Conservation (phyloP, 2,888 invertebrate species). For the Brenthis hecate region DNA sequence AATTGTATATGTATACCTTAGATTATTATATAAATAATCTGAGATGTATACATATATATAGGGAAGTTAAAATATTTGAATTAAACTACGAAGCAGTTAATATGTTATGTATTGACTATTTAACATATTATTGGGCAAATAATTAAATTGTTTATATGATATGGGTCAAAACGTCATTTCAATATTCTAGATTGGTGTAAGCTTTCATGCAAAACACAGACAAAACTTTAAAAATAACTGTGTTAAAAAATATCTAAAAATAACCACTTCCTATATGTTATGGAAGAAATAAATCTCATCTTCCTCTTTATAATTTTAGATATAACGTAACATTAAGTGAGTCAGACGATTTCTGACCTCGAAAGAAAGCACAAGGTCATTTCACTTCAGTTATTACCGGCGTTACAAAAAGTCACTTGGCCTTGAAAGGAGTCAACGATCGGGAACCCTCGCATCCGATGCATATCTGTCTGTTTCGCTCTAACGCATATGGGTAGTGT, state of each 20-base stretch:
- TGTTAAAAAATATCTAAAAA: background rate
- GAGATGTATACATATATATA: no score
- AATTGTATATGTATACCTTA: no score
- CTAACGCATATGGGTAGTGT: slow-evolving; percentile 43
- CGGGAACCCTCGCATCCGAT: slow-evolving; percentile 79
- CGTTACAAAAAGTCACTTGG: slow-evolving; percentile 68
- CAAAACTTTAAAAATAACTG: background rate
- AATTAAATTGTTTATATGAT: no score
- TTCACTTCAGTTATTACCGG: slow-evolving; percentile 67
- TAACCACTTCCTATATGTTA: background rate
- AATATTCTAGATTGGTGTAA: no score
- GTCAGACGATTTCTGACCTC: slow-evolving; percentile 54
- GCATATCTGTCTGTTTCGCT: slow-evolving; percentile 58
- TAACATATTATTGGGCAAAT: no score
- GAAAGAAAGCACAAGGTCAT: slow-evolving; percentile 76
- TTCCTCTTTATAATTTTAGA: slow-evolving; percentile 3
- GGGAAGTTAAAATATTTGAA: no score
- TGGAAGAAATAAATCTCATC: background rate
- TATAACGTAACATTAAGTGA: slow-evolving; percentile 19
- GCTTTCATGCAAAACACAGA: no score
- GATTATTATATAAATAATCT: no score
- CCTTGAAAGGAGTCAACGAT: slow-evolving; percentile 80
- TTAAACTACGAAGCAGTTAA: no score
- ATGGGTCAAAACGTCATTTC: no score
- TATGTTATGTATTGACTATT: no score